Evolutionary conservation across 2,888 invertebrate genomes (phyloP).

Genomic region (Tenthredo distinguenda): DNA sequence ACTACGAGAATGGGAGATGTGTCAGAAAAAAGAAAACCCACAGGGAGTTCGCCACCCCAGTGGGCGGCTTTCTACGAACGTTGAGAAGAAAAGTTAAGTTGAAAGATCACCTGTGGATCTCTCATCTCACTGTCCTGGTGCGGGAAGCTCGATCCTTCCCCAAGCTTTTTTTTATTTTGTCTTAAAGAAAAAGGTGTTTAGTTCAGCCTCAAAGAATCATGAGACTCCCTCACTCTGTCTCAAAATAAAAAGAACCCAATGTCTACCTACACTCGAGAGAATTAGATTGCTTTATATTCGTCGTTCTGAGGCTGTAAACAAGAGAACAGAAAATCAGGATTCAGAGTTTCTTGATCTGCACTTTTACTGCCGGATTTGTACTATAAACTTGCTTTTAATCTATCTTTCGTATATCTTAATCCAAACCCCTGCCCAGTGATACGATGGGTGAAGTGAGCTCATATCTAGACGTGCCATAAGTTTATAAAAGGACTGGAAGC

Average conservation of each 20-base stretch:
- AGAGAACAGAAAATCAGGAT: background rate
- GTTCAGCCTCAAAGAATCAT: background rate
- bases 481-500: background rate
- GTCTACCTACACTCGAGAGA: background rate
- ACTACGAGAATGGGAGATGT: conserved; percentile 46
- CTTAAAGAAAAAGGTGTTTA: background rate
- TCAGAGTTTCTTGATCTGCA: conserved; percentile 24
- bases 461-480: background rate
- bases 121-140: background rate
- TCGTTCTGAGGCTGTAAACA: background rate
- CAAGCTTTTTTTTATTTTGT: background rate
- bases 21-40: conserved; percentile 10
- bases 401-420: background rate
- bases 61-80: conserved; percentile 7
- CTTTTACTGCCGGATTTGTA: background rate
- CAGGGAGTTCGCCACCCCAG: background rate
- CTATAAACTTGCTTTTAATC: background rate
- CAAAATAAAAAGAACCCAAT: background rate
- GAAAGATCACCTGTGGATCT: conserved; percentile 52
- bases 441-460: background rate
- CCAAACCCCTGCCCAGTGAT: background rate
- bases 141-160: conserved; percentile 11
- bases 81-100: conserved; percentile 32
- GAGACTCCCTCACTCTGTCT: background rate
- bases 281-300: background rate